Evolutionary conservation across 1,140 invertebrate species (phyloP), one percentile per base, ranked within the genome.

Genomic region (Aphidius ervi): DNA sequence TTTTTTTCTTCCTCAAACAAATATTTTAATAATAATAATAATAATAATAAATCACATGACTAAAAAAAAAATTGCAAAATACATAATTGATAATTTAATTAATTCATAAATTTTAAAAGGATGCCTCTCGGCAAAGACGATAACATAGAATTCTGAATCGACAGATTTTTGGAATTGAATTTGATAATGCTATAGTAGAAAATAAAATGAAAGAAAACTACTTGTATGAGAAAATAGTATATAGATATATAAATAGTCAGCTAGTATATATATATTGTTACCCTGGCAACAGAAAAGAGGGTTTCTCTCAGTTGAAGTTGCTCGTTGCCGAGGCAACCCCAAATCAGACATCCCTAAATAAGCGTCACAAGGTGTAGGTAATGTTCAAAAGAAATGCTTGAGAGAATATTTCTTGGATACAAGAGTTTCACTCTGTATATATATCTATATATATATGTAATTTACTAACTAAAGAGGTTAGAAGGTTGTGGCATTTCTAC

Each of bases 201-300:
- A 58, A 64, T 57, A 42, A 65, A 49, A 9, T 43, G 56, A 53
- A 46, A 39, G 46, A 57, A 56, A 43, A 58, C 20, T 10, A 54
- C 41, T 16, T n/a, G 16, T 50, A 42, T 39, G 54, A 41, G 47
- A 43, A 31, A 37, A n/a, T 16, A 48, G 57, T 58, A 61, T 46
- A 53, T 49, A 58, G 56, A 60, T 62, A 48, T 54, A 55, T 7
- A 46, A 39, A 23, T 10, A 43, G 50, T 65, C 66, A 39, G 52
- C 58, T 45, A 41, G 55, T 16, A 16, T 16, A 16, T 16, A 16
- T 16, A 16, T 16, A 16, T 42, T 50, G 73, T 77, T 74, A 70
- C 75, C 72, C 62, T 66, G 73, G 75, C 73, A 76, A 77, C 76
- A 64, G 63, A 52, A 66, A 49, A 68, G 70, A 66, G 54, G 41